Conservation (phyloP, 2,888 invertebrate genomes). For the Stenchaetothrips biformis region DNA sequence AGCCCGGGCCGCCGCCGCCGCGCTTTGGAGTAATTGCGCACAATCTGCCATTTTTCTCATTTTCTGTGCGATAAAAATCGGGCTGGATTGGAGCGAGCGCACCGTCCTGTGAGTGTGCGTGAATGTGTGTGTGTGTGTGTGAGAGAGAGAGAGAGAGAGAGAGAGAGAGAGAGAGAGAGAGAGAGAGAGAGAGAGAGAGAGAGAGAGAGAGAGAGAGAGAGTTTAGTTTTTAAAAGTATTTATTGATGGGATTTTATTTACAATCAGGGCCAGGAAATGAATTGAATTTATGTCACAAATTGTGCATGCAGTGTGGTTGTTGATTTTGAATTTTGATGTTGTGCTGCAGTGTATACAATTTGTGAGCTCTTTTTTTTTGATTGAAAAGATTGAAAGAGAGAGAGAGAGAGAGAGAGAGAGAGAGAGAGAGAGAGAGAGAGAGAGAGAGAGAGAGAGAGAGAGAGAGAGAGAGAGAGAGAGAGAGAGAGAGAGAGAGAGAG, state of each 20-base stretch:
- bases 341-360: no score
- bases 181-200: slow-evolving; percentile 26
- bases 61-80: not conserved
- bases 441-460: not conserved
- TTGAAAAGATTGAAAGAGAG: not conserved
- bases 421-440: not conserved
- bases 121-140: no score
- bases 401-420: not conserved
- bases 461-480: not conserved
- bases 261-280: no score
- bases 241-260: no score
- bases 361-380: no score
- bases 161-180: slow-evolving; percentile 27
- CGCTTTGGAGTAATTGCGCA: not conserved
- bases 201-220: slow-evolving; percentile 27
- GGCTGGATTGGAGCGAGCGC: no score
- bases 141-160: slow-evolving; percentile 19
- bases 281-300: no score
- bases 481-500: not conserved
- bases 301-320: no score
- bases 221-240: no score
- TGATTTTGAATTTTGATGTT: no score
- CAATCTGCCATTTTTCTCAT: not conserved
- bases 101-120: no score
- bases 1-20: not conserved